Percentiles rank a stretch among this genome's conserved stretches.
Evolutionary conservation across 2,797 vertebrate genomes (phyloP).

Genomic region (Benthosema pterotum): DNA sequence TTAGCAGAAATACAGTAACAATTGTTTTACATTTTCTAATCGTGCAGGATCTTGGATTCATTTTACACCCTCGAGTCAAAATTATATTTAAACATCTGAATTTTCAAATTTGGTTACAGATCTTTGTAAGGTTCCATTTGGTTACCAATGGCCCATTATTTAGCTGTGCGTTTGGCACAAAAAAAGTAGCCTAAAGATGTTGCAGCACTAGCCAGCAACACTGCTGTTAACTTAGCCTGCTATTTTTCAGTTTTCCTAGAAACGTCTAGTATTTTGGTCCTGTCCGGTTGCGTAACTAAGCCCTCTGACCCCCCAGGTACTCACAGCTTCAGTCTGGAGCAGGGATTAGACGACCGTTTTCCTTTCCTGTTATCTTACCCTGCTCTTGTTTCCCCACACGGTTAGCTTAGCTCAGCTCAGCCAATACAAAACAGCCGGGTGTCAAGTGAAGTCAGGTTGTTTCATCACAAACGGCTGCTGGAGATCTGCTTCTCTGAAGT

Average conservation of each 20-base stretch:
- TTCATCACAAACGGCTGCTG: not conserved
- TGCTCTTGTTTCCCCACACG: conserved; percentile 67
- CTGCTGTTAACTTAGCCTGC: conserved; percentile 57
- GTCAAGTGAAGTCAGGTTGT: not conserved
- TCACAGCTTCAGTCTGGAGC: conserved; percentile 74
- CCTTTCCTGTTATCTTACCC: conserved; percentile 68
- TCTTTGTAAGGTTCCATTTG: no score
- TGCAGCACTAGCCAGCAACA: not conserved
- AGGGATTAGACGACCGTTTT: conserved; percentile 74
- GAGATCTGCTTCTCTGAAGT: conserved; percentile 1
- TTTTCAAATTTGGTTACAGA: no score
- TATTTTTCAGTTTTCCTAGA: conserved; percentile 60
- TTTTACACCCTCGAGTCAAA: no score
- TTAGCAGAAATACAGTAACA: no score
- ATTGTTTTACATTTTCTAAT: no score
- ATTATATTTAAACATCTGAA: no score
- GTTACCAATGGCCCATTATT: no score
- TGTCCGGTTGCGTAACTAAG: conserved; percentile 72
- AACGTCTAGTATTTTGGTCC: conserved; percentile 61
- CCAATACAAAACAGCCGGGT: conserved; percentile 12
- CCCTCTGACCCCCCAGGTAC: conserved; percentile 66
- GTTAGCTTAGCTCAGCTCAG: conserved; percentile 39
- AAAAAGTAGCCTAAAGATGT: no score
- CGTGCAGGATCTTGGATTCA: no score
- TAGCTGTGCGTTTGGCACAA: no score